phyloP scores from a whole-genome alignment of 2,797 vertebrate genomes.

The Champsocephalus esox region DNA sequence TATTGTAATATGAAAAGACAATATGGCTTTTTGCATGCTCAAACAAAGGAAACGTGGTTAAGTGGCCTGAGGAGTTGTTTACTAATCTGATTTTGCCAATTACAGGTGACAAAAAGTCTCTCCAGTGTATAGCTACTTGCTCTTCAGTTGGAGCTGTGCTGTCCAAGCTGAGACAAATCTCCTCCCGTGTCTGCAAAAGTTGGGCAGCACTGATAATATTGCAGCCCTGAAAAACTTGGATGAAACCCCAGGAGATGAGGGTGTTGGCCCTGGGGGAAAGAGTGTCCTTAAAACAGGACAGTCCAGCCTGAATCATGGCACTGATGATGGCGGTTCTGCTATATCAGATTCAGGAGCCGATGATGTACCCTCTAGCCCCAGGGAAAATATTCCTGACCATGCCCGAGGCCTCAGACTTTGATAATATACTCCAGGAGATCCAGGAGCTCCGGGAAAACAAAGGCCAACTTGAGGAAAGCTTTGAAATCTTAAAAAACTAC shows the following conservation, averaged over 20 bases:
- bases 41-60: neutral
- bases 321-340: conserved; percentile 90
- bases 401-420: conserved; percentile 86
- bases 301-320: conserved; percentile 88
- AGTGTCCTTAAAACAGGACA: conserved; percentile 77
- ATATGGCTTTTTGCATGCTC: neutral
- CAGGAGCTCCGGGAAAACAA: conserved; percentile 90
- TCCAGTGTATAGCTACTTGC: conserved; percentile 89
- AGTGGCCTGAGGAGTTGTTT: neutral
- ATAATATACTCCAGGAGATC: conserved; percentile 87
- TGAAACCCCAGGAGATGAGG: conserved; percentile 86
- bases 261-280: conserved; percentile 43
- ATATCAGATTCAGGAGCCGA: conserved; percentile 87
- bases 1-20: neutral
- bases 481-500: conserved; percentile 88
- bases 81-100: conserved; percentile 19
- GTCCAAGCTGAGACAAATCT: conserved; percentile 90
- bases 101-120: conserved; percentile 88
- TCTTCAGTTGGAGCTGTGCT: conserved; percentile 90
- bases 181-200: conserved; percentile 89
- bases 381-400: conserved; percentile 88
- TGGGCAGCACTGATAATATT: conserved; percentile 91
- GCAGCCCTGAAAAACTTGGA: conserved; percentile 88
- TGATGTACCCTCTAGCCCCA: conserved; percentile 86
- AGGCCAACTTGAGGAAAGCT: conserved; percentile 86